phyloP scores from a whole-genome alignment of 37 sponge, comb jelly and placozoan species.

The Corticium candelabrum region DNA sequence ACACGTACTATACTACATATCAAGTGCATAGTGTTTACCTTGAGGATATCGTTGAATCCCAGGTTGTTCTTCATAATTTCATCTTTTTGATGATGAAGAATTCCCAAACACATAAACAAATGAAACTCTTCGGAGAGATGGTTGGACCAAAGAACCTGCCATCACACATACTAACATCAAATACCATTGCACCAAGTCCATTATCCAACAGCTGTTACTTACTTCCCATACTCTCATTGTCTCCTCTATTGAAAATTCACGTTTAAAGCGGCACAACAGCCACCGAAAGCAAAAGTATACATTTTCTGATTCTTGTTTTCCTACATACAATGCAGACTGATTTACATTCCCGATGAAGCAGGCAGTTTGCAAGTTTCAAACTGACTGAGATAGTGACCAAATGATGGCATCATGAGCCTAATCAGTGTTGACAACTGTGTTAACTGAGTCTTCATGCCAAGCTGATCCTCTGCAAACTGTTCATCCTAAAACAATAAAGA shows the following conservation, averaged over 20 bases:
- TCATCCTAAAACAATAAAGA: constrained; percentile 25
- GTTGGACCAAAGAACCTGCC: constrained; percentile 71
- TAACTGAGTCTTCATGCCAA: constrained; percentile 44
- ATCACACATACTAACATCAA: too few species aligned
- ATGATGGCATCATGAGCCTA: constrained; percentile 36
- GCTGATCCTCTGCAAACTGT: constrained; percentile 72
- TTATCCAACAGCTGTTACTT: not conserved
- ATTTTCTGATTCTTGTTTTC: constrained; percentile 54
- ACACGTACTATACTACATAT: too few species aligned
- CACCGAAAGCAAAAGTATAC: constrained; percentile 90
- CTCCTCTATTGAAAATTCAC: constrained; percentile 69
- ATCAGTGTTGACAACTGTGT: constrained; percentile 56
- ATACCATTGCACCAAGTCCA: too few species aligned
- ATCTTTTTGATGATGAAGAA: constrained; percentile 51
- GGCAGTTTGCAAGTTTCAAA: too few species aligned
- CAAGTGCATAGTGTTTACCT: constrained; percentile 42
- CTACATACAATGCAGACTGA: constrained; percentile 25
- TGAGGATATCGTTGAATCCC: constrained; percentile 54
- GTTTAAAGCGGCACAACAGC: constrained; percentile 83
- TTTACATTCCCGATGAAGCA: too few species aligned
- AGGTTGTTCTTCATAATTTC: constrained; percentile 16
- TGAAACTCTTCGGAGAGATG: constrained; percentile 56
- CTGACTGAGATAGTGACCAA: constrained; percentile 73
- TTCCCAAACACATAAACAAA: constrained; percentile 83
- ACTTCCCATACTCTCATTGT: constrained; percentile 83